Evolutionary conservation across 2,797 vertebrate genomes (phyloP), one percentile per base, ranked within the genome.

Genomic region (Prionace glauca): DNA sequence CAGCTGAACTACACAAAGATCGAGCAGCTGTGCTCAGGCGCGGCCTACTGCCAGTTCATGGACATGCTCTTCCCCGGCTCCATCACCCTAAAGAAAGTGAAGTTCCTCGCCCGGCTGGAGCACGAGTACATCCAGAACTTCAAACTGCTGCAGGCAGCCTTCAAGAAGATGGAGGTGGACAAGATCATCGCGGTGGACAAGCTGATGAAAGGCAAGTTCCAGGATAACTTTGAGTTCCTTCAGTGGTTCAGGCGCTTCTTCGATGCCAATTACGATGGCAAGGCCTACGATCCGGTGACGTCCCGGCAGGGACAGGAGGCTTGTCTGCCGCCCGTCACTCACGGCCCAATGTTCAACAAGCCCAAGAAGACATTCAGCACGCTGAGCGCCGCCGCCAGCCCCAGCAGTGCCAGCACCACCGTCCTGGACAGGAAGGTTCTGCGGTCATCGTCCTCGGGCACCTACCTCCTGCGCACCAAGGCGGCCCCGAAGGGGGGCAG

Each of bases 51-150:
- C 97, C 99, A 99, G 97, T 99, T 99, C 97, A 99, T 99, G 99
- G 99, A 99, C 97, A 99, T 99, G 98, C 97, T 99, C 96, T 99
- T 99, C 97, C 99, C 99, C 0, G 98, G 99, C 77, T 99, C 98
- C 96, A 97, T 99, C 96, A 97, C 98, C 96, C 96, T 99, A 96
- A 98, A 99, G 96, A 99, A 98, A 97, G 98, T 99, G 95, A 99
- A 99, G 96, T 99, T 99, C 96, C 98, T 98, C 79, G 98, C 98
- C 86, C 99, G 98, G 96, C 96, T 99, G 97, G 99, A 99, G 96
- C 99, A 99, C 0, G 99, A 99, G 96, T 99, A 98, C 96, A 99
- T 99, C 96, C 98, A 99, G 97, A 99, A 99, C 97, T 99, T 99
- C 98, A 99, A 99, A 97, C 98, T 99, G 97, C 97, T 99, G 96